phyloP scores from a whole-genome alignment of 1,140 invertebrate genomes.

The Chionoecetes opilio region DNA sequence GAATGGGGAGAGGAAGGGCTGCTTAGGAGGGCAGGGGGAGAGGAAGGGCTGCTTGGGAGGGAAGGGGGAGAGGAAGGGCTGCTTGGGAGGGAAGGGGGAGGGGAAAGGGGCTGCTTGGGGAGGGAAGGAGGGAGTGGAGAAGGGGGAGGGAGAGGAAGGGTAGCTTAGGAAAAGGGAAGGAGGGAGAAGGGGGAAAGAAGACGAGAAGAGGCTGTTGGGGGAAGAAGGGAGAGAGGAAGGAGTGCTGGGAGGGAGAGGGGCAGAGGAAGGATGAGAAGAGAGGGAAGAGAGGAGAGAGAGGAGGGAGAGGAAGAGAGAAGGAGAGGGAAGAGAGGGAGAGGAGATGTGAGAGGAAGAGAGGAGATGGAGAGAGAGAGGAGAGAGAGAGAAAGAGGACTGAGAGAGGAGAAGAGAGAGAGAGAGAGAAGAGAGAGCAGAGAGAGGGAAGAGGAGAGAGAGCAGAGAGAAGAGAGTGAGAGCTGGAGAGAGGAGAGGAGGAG shows the following conservation, averaged over 20 bases:
- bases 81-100: not conserved
- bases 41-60: not conserved
- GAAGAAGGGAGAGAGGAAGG: too few relatives aligned
- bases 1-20: too few relatives aligned
- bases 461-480: not conserved
- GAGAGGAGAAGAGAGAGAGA: not conserved
- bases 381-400: not conserved
- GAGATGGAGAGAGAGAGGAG: not conserved
- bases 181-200: not conserved
- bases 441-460: too few relatives aligned
- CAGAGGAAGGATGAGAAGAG: too few relatives aligned
- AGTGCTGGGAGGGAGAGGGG: too few relatives aligned
- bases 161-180: not conserved
- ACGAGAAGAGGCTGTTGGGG: too few relatives aligned
- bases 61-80: too few relatives aligned
- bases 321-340: not conserved
- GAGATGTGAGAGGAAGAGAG: not conserved
- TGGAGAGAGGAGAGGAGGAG: too few relatives aligned
- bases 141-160: not conserved
- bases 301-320: not conserved
- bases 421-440: not conserved
- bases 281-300: not conserved
- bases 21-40: not conserved
- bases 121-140: not conserved
- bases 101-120: not conserved